Evolutionary conservation across 2,888 invertebrate genomes (phyloP).

Genomic region (Dendrolimus pini): DNA sequence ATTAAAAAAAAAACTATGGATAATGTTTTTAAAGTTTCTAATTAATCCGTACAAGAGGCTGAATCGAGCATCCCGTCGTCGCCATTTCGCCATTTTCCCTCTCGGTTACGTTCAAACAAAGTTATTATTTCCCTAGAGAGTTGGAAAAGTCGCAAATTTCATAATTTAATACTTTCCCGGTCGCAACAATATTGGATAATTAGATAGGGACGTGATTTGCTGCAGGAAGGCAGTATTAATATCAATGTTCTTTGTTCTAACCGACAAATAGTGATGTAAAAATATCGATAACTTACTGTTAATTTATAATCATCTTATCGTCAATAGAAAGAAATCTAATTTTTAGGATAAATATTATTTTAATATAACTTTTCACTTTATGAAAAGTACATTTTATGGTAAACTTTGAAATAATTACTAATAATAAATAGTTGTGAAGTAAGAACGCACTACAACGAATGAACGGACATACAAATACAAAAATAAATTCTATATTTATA

Average conservation of each 20-base stretch:
- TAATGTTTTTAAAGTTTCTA: slow-evolving; percentile 3
- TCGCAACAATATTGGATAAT: slow-evolving; percentile 64
- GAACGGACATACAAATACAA: not conserved
- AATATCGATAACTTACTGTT: slow-evolving; percentile 7
- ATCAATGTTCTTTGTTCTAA: slow-evolving; percentile 69
- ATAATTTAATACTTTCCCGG: slow-evolving; percentile 69
- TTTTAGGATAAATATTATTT: too few species aligned
- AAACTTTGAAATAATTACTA: not conserved
- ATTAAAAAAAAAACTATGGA: too few species aligned
- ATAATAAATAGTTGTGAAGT: not conserved
- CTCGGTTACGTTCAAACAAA: slow-evolving; percentile 63
- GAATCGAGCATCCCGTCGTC: not conserved
- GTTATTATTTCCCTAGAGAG: slow-evolving; percentile 65
- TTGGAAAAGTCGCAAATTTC: slow-evolving; percentile 58
- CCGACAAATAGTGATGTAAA: slow-evolving; percentile 28
- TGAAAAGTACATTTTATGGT: too few species aligned
- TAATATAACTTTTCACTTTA: too few species aligned
- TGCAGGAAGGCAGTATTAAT: slow-evolving; percentile 69
- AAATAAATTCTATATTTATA: not conserved
- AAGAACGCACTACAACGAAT: not conserved
- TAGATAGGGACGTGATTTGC: slow-evolving; percentile 72
- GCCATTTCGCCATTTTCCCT: slow-evolving; percentile 23
- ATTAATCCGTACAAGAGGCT: slow-evolving; percentile 13
- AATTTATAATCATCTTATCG: too few species aligned
- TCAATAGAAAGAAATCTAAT: too few species aligned